These are phyloP conservation scores for Pteropus rufus DNA, from an alignment of 2,797 vertebrate species.

Conservation along the genomic window DNA sequence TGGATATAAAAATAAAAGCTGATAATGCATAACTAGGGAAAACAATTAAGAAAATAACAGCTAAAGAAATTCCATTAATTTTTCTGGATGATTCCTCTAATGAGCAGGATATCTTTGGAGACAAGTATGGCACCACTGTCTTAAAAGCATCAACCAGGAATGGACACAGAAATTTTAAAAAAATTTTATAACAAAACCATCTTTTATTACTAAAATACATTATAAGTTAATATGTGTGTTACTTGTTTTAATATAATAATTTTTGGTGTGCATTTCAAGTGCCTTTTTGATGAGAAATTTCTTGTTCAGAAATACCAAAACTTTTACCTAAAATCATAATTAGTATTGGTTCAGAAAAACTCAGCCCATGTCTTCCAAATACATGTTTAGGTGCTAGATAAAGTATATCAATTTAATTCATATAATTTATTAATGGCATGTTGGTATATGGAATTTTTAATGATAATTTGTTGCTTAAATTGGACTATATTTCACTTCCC, in stretches of 20 bases:
- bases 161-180: not conserved
- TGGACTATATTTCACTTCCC: not conserved
- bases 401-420: not conserved
- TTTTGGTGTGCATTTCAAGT: not conserved
- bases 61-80: not conserved
- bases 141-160: not conserved
- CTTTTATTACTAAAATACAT: not conserved
- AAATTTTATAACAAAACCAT: not conserved
- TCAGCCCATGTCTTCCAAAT: not conserved
- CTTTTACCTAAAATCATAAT: not conserved
- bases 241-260: not conserved
- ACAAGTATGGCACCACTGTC: not conserved
- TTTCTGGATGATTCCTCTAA: not conserved
- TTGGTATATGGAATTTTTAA: not conserved
- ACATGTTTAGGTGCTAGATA: not conserved
- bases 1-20: not conserved
- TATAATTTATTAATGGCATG: not conserved
- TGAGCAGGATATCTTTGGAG: not conserved
- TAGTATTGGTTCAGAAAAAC: not conserved
- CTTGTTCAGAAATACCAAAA: not conserved
- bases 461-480: not conserved
- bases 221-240: not conserved
- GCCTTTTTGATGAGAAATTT: not conserved
- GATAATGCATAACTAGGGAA: not conserved
- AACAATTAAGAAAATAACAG: not conserved